Conservation (phyloP, 2,888 invertebrate species). For the Latheticus oryzae region DNA sequence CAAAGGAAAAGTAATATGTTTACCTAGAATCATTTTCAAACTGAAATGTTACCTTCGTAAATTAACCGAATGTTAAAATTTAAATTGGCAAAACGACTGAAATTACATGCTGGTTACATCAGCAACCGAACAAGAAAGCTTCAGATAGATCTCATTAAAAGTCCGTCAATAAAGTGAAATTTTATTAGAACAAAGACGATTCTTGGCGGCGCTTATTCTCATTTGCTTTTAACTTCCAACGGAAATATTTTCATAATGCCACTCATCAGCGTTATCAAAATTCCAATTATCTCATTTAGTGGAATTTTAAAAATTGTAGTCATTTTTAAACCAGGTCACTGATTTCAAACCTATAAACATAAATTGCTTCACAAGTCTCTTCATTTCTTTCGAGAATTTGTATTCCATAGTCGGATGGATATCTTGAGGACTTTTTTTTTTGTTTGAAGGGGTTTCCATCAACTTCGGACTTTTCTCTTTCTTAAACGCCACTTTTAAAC, state of each 20-base stretch:
- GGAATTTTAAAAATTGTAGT: constrained; percentile 31
- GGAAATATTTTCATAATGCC: constrained; percentile 3
- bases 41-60: constrained; percentile 27
- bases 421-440: constrained; percentile 59
- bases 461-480: constrained; percentile 53
- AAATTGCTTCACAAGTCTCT: constrained; percentile 47
- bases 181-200: constrained; percentile 26
- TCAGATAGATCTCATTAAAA: constrained; percentile 7
- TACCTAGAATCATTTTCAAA: constrained; percentile 25
- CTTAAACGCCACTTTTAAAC: constrained; percentile 55
- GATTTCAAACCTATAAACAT: constrained; percentile 21
- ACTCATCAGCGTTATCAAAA: constrained; percentile 21
- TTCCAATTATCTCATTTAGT: constrained; percentile 26
- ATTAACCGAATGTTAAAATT: constrained; percentile 36
- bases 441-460: constrained; percentile 58
- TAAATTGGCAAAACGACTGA: constrained; percentile 23
- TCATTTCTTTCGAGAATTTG: constrained; percentile 54
- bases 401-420: constrained; percentile 56
- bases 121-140: constrained; percentile 21
- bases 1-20: constrained; percentile 32
- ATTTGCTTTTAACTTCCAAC: constrained; percentile 1
- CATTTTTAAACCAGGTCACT: constrained; percentile 23
- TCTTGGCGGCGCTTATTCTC: constrained; percentile 5
- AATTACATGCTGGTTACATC: constrained; percentile 31
- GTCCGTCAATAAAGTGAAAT: constrained; percentile 18